A percentile compares a stretch with the other conserved stretches of the same genome.
phyloP scores from a whole-genome alignment of 2,797 vertebrate genomes.

The Anguilla marmorata region DNA sequence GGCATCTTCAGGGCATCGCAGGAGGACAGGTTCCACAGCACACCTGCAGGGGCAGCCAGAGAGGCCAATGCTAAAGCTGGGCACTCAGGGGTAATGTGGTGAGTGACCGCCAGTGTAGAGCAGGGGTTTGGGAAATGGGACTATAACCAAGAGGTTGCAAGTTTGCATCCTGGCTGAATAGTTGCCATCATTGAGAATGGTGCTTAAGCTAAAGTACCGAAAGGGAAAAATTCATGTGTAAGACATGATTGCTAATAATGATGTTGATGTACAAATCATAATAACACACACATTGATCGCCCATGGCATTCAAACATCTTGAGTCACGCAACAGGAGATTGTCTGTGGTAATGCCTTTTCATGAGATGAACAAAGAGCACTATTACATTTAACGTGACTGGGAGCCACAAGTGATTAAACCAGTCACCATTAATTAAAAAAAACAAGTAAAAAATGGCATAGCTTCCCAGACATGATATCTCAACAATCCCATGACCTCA shows the following conservation, averaged over 20 bases:
- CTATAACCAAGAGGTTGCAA: not conserved
- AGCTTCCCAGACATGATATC: not conserved
- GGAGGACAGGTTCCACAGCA: constrained; percentile 97
- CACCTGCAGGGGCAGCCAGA: constrained; percentile 65
- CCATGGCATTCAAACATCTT: not conserved
- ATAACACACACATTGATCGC: not conserved
- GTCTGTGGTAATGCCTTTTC: not conserved
- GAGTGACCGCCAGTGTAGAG: not conserved
- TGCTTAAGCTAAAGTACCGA: not conserved
- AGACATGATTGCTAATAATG: not conserved
- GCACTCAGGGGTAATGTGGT: not conserved
- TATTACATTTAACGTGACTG: not conserved
- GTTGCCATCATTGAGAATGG: not conserved
- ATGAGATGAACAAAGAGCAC: not conserved
- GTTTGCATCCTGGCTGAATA: not conserved
- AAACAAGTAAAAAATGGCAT: not conserved
- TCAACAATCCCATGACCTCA: not conserved
- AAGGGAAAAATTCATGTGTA: not conserved
- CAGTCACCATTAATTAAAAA: not conserved
- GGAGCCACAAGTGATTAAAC: not conserved
- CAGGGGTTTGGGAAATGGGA: not conserved
- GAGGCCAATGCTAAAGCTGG: not conserved
- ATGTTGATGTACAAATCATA: not conserved
- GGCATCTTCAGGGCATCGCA: constrained; percentile 99
- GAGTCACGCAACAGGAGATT: not conserved